Base-by-base conservation (phyloP, 2,888 invertebrate genomes). In the Maniola hyperantus region DNA sequence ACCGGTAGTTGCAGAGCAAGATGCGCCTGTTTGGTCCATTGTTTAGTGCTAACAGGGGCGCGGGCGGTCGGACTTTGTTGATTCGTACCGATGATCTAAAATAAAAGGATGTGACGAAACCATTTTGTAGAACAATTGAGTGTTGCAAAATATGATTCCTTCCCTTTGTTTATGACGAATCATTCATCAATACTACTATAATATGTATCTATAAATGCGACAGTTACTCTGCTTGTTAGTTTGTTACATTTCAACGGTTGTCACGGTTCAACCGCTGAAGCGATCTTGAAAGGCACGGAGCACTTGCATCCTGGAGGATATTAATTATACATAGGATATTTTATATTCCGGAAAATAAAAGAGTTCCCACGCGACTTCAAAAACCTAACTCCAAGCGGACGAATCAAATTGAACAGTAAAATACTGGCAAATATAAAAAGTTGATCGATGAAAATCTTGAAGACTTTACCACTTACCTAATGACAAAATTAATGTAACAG, bases 21-120 rank as follows among this genome's bases (percentile, higher is more conserved):
- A 89, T 89, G 89, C 86, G 89, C 84, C 83, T 75, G 13, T n/a
- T 53, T n/a, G 79, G 79, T 75, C 81, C 77, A 90, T 89, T 88
- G 88, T 88, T n/a, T 53, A 20, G 74, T 77, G 69, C 67, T 62
- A 72, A 72, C 73, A 67, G 77, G 70, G 72, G 79, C 82, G 87
- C 83, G 82, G 85, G 83, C 82, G 84, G 71, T 74, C 75, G 77
- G 74, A 74, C 72, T 71, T 72, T 67, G 71, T 72, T 77, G 77
- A 79, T 77, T 77, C 78, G 72, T 77, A 77, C 72, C 72, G 74
- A 78, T 74, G 79, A 77, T 81, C 80, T 75, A 74, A 80, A 83
- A 81, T 79, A 76, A 80, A 78, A 78, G 75, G 65, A 74, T 66
- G 73, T 87, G 83, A 81, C 77, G 83, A 80, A 84, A 84, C 75